Base-by-base conservation (phyloP, 2,113 vertebrate species). In the Rhipidura dahli region DNA sequence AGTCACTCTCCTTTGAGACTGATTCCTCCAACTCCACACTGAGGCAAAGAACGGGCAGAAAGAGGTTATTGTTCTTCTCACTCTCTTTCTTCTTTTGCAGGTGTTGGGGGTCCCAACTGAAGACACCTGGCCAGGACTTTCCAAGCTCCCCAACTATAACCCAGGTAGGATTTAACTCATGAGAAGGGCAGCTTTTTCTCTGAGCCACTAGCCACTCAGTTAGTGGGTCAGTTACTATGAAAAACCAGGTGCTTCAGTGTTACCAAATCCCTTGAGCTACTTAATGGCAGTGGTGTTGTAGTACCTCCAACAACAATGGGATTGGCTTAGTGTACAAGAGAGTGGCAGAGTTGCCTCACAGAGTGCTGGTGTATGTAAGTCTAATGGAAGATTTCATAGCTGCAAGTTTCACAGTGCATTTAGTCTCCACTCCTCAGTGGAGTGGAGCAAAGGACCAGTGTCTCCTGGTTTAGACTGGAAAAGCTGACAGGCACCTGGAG, bases 51-150 rank as follows among this genome's bases (percentile, higher is more conserved):
- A 76, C 23, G 31, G 18, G 33, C 54, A 78, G 40, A 73, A 18
- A 61, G 50, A 90, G 11, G 28, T 79, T 53, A 64, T 13, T 82
- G 65, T 56, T 85, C 30, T 73, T 93, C 26, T 94, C 90, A 87
- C 27, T 86, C 77, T 97, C 70, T 54, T 79, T 94, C 47, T 95
- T 92, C 15, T 89, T 97, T 93, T 93, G 26, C 90, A 99, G 99
- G 98, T 99, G 10, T 70, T 99, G 83, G 98, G 98, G 7, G 89
- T 98, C 28, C 98, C 99, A 70, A 98, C 97, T 23, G 99, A 99
- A 84, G 98, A 98, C 42, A 98, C 71, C 28, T 99, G 99, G 99
- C 98, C 98, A 78, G 99, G 98, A 95, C 96, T 99, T 96, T 98
- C 98, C 72, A 98, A 97, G 69, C 97, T 99, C 59, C 98, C 98